These are phyloP conservation scores for Drosophila erecta DNA, from an alignment of 1,140 invertebrate genomes.

Conservation along the genomic window DNA sequence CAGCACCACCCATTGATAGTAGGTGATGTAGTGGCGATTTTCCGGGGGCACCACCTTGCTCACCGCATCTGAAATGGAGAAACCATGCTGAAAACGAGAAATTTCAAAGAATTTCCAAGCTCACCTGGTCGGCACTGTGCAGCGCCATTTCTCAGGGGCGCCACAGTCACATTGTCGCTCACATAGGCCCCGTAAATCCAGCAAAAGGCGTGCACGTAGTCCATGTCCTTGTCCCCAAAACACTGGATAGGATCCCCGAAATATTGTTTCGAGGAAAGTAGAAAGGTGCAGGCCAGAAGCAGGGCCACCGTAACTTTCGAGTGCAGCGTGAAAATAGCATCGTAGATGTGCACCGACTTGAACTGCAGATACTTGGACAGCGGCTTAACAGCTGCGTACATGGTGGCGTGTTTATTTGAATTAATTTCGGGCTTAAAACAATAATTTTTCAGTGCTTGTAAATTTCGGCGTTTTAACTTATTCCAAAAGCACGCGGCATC, in stretches of 20 bases:
- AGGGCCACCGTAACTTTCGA: constrained; percentile 89
- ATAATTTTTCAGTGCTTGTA: neutral
- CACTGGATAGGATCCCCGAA: constrained; percentile 90
- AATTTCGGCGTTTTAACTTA: neutral
- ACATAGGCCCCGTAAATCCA: constrained; percentile 92
- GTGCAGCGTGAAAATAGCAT: constrained; percentile 88
- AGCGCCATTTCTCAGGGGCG: constrained; percentile 35
- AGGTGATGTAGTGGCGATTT: constrained; percentile 87
- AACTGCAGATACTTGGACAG: constrained; percentile 86
- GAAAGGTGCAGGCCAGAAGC: constrained; percentile 87
- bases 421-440: neutral
- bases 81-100: constrained; percentile 28
- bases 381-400: constrained; percentile 74
- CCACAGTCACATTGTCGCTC: constrained; percentile 84
- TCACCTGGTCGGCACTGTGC: constrained; percentile 23
- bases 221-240: constrained; percentile 85
- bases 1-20: constrained; percentile 96
- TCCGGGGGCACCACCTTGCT: neutral
- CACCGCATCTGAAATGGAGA: constrained; percentile 22
- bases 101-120: neutral
- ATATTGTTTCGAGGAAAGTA: constrained; percentile 90
- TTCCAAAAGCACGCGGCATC: constrained; percentile 56
- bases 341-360: constrained; percentile 88
- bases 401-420: constrained; percentile 21
- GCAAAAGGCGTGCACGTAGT: constrained; percentile 90